Evolutionary conservation across 2,888 invertebrate genomes (phyloP).

Genomic region (Phytoseiulus persimilis): DNA sequence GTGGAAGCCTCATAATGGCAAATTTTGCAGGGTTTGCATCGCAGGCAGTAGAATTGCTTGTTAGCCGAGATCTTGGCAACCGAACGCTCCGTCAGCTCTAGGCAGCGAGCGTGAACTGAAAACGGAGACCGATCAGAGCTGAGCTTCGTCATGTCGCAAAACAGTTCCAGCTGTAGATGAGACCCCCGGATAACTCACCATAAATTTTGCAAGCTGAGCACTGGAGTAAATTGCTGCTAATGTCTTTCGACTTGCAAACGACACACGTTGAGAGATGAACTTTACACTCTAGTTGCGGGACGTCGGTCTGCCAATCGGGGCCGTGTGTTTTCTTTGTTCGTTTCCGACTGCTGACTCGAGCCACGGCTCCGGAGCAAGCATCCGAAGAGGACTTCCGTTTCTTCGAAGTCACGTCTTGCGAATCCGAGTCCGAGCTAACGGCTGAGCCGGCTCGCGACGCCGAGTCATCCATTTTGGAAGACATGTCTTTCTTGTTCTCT

Average conservation of each 20-base stretch:
- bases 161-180: too few species aligned
- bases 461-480: background rate
- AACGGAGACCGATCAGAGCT: background rate
- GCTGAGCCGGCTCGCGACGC: background rate
- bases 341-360: constrained; percentile 17
- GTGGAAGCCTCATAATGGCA: background rate
- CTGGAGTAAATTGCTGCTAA: constrained; percentile 6
- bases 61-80: constrained; percentile 34
- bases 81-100: constrained; percentile 14
- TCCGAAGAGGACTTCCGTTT: background rate
- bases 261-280: constrained; percentile 24
- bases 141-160: background rate
- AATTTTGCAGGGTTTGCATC: constrained; percentile 33
- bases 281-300: constrained; percentile 16
- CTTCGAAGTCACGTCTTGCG: background rate
- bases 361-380: background rate
- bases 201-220: constrained; percentile 34
- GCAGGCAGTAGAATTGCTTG: constrained; percentile 32
- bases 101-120: constrained; percentile 30
- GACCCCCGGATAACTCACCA: background rate
- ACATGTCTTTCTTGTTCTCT: background rate
- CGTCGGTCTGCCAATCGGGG: constrained; percentile 33
- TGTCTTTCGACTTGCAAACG: constrained; percentile 37
- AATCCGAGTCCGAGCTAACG: constrained; percentile 10
- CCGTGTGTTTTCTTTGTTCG: constrained; percentile 25